phyloP scores from a whole-genome alignment of 2,113 vertebrate genomes.

The Calyptommatus sinebrachiatus region DNA sequence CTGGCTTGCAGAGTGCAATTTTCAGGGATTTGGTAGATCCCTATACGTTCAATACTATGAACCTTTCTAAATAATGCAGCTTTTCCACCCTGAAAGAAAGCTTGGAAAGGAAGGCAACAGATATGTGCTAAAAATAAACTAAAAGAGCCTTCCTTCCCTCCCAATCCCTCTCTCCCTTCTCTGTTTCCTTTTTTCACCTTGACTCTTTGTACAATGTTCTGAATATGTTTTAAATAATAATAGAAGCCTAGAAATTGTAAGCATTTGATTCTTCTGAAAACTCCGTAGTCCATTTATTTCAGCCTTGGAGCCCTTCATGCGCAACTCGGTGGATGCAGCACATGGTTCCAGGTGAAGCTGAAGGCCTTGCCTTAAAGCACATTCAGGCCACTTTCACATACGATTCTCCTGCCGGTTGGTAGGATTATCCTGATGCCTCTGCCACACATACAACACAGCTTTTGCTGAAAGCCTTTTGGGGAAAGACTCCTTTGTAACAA shows the following conservation, averaged over 20 bases:
- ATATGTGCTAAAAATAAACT: background rate
- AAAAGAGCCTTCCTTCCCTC: no score
- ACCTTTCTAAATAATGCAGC: background rate
- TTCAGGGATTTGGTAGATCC: constrained; percentile 18
- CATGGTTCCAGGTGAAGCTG: background rate
- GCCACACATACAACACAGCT: background rate
- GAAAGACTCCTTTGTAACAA: no score
- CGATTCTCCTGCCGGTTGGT: no score
- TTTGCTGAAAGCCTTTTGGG: background rate
- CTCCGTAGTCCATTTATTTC: background rate
- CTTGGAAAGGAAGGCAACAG: background rate
- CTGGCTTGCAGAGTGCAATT: background rate
- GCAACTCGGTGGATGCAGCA: background rate
- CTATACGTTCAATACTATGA: background rate
- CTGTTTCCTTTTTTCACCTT: no score
- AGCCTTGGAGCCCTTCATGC: background rate
- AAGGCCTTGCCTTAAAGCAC: no score
- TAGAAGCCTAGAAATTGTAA: background rate
- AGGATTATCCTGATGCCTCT: no score
- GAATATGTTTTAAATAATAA: background rate
- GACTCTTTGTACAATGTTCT: background rate
- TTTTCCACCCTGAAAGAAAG: background rate
- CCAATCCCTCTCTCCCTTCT: no score
- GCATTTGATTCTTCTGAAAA: background rate
- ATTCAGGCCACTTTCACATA: no score